Conservation (phyloP, 2,113 vertebrate species). For the Emydura subglobosa region DNA sequence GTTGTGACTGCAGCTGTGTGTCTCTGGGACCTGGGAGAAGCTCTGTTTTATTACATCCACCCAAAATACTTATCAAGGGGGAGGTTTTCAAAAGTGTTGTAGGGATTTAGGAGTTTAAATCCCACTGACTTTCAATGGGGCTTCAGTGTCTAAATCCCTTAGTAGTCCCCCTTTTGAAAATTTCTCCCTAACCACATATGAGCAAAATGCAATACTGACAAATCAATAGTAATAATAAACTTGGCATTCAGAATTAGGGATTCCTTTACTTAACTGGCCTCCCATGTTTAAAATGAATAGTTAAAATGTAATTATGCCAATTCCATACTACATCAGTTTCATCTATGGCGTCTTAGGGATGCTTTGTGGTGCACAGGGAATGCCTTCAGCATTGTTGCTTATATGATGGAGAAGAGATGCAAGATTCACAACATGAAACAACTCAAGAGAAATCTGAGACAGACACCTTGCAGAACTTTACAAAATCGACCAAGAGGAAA, state of each 20-base stretch:
- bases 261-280: not conserved
- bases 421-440: rapidly evolving
- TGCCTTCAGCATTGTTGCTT: not conserved
- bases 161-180: not conserved
- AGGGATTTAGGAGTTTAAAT: not conserved
- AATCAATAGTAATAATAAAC: not conserved
- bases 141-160: not conserved
- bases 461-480: not conserved
- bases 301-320: not conserved
- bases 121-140: not conserved
- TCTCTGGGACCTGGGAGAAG: not conserved
- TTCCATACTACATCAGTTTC: not conserved
- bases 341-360: not conserved
- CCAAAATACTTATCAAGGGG: not conserved
- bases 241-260: not conserved
- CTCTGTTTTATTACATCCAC: not conserved
- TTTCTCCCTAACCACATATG: not conserved
- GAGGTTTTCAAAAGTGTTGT: not conserved
- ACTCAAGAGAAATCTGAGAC: not conserved
- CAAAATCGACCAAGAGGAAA: not conserved
- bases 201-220: not conserved
- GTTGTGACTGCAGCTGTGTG: not conserved
- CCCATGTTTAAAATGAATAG: not conserved
- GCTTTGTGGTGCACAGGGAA: not conserved
- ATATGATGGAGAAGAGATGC: not conserved